Conservation (phyloP, 2,888 invertebrate species). For the Onthophagus sagittarius region DNA sequence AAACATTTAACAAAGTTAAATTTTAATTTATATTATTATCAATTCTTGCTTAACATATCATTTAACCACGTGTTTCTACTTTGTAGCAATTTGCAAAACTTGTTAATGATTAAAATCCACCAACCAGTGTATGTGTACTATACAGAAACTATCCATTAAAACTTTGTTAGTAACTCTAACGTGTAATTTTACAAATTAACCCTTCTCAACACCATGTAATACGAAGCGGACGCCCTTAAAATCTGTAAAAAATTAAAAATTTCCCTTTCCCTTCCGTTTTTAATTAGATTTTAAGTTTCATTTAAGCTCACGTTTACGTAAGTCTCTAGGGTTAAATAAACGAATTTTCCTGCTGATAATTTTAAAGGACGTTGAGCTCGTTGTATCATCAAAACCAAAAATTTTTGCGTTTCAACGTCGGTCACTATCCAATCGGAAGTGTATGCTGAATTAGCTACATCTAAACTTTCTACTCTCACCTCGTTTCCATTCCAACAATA, state of each 20-base stretch:
- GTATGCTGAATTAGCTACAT: conserved; percentile 16
- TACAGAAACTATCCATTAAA: neutral
- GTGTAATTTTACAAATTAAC: conserved; percentile 7
- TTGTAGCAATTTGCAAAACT: too few relatives aligned
- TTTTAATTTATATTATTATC: too few relatives aligned
- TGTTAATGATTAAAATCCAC: neutral
- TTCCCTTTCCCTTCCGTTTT: neutral
- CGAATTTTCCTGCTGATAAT: conserved; percentile 28
- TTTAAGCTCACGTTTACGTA: conserved; percentile 21
- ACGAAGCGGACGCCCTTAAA: conserved; percentile 18
- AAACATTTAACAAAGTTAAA: too few relatives aligned
- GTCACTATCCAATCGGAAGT: conserved; percentile 19
- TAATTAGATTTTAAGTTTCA: neutral
- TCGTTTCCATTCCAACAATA: conserved; percentile 29
- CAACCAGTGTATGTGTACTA: neutral
- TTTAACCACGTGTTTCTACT: too few relatives aligned
- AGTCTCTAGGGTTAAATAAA: conserved; percentile 23
- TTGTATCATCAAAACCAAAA: conserved; percentile 23
- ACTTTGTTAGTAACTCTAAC: neutral
- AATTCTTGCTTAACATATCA: too few relatives aligned
- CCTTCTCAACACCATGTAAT: conserved; percentile 16
- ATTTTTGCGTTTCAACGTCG: conserved; percentile 19
- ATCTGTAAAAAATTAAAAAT: conserved; percentile 13
- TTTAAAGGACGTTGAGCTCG: conserved; percentile 24
- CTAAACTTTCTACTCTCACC: conserved; percentile 22